Evolutionary conservation across 2,113 vertebrate genomes (phyloP), one percentile per base, ranked within the genome.

Genomic region (Bungarus multicinctus): DNA sequence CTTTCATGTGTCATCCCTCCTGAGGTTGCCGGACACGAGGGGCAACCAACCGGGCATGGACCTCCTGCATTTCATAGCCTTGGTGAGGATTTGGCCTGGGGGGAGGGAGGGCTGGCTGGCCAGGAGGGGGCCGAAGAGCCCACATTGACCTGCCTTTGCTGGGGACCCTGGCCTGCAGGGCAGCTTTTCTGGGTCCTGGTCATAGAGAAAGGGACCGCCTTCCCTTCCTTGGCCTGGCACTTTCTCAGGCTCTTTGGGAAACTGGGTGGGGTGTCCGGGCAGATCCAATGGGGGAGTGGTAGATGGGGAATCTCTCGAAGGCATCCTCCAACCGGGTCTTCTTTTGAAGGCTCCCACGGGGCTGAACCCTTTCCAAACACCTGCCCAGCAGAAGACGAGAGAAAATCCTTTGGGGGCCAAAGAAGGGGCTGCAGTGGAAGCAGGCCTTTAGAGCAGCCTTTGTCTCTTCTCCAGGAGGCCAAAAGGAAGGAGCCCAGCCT

Each of bases 41-140:
- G 98, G 98, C 96, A 98, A 98, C 96, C 98, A 98, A 94, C 98
- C 98, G 0, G 98, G 98, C 93, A 97, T 98, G 98, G 98, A 98
- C 96, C 97, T 98, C 57, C 96, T 98, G 91, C 98, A 98, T 96
- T 98, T 98, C 43, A 97, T 99, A 30, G 98, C 98, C n/a, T 98
- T 98, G 98, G 98, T 98, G 97, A 97, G 98, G 4, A 54, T 52
- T n/a, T 4, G 2, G 34, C 18, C 4, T 10, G 11, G 5, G 47
- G 85, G 27, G 6, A 1, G 27, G 25, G 22, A 14, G 22, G 22
- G 60, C 10, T 12, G 50, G 47, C 47, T 47, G 47, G 45, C 43
- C 8, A 3, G 25, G 58, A 11, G 58, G 25, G 58, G 25, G 58
- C 1, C 9, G 9, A 27, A 30, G 58, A 27, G 9, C 58, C 25